Conservation (phyloP, 2,888 invertebrate species). For the Thysanoteuthis rhombus region DNA sequence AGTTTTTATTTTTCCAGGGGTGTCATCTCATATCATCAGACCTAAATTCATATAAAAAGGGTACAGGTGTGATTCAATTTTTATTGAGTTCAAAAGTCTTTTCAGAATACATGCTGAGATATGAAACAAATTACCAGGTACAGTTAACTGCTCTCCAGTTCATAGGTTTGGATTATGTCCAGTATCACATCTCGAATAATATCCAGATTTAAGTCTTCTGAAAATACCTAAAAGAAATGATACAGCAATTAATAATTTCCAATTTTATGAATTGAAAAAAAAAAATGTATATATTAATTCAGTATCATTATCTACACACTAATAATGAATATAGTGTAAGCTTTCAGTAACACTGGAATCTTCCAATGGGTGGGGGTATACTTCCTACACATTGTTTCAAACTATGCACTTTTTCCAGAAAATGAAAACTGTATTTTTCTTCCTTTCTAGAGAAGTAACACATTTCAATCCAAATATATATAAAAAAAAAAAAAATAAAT, state of each 20-base stretch:
- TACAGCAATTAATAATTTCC: not conserved
- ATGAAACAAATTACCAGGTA: not conserved
- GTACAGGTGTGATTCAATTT: not conserved
- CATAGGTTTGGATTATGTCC: constrained; percentile 52
- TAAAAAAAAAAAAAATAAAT: too few species aligned
- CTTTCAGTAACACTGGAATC: too few species aligned
- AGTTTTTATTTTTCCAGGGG: not conserved
- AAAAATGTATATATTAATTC: not conserved
- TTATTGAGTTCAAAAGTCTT: not conserved
- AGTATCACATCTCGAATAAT: constrained; percentile 53
- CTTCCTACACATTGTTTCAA: too few species aligned
- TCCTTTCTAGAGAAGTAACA: too few species aligned
- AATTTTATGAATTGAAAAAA: not conserved
- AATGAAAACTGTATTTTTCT: too few species aligned
- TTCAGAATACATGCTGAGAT: not conserved
- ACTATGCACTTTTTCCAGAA: too few species aligned
- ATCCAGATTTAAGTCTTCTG: constrained; percentile 50
- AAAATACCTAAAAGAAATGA: constrained; percentile 50
- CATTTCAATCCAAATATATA: too few species aligned
- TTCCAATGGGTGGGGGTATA: too few species aligned
- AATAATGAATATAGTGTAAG: too few species aligned
- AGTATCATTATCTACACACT: too few species aligned
- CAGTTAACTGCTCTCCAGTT: constrained; percentile 44
- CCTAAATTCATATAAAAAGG: too few species aligned
- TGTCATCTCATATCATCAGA: too few species aligned